Base-by-base conservation (phyloP, 2,888 invertebrate species). In the Hirtodrosophila histrioides region DNA sequence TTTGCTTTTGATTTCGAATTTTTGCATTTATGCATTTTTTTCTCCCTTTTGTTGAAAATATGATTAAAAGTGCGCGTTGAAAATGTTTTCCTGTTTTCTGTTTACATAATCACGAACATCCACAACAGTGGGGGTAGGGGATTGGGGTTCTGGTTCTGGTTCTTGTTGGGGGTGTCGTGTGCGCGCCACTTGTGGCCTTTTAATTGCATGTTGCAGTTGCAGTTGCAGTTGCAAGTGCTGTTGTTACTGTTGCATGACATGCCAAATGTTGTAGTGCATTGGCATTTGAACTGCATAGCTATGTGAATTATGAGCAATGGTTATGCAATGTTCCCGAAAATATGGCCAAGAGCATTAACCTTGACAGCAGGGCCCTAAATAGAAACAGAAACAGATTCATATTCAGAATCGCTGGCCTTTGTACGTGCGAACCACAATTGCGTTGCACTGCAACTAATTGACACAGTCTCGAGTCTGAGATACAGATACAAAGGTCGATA, bases 61-160 rank as follows among this genome's bases (percentile, higher is more conserved):
- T 80, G 84, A 81, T 77, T 84, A 86, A 84, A 84, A 84, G 88
- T 86, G 75, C 65, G 84, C 72, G 86, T 73, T 84, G 86, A 84
- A 74, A 84, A 83, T 78, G 75, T 46, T 75, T 88, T 84, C 88
- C 87, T 81, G 85, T 70, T 36, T 54, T 54, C 64, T 57, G 71
- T 62, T 75, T 70, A 54, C 66, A 81, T 74, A 81, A 81, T 66
- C 65, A 65, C 53, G 61, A 60, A 39, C 37, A 41, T 45, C 49
- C 33, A 23, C 36, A 33, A 35, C 40, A 4, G 48, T 33, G 37
- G n/a, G 23, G 12, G 45, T 23, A 48, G 62, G 39, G 61, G 6
- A 3, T 27, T 27, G 27, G 27, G 29, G 29, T 39, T 37, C 9
- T 35, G 53, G 17, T 27, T 17, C 4, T 9, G 27, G 3, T 12